Evolutionary conservation across 2,113 vertebrate genomes (phyloP).

Genomic region (Ia io): DNA sequence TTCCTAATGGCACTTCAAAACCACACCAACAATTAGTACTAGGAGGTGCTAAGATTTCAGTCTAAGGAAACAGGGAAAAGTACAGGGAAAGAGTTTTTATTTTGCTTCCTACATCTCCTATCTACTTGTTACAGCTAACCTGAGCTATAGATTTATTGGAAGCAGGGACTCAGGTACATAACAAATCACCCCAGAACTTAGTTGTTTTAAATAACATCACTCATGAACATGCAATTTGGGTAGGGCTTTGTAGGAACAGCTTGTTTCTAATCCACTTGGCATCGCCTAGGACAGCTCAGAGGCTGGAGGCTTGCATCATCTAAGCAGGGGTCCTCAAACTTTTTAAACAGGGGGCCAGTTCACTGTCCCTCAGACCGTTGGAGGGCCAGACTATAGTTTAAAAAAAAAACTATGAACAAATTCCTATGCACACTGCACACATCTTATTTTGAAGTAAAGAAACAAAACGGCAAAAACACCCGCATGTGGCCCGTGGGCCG

Average conservation of each 20-base stretch:
- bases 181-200: slow-evolving; percentile 13
- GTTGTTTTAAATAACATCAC: slow-evolving; percentile 16
- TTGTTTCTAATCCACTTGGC: slow-evolving; percentile 24
- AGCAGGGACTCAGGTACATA: neutral
- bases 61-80: neutral
- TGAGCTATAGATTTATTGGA: slow-evolving; percentile 8
- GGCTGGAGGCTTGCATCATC: slow-evolving; percentile 12
- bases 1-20: slow-evolving; percentile 2
- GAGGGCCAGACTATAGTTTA: too few species aligned
- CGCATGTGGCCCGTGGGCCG: too few species aligned
- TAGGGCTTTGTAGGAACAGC: neutral
- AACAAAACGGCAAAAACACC: too few species aligned
- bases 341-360: too few species aligned
- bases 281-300: slow-evolving; percentile 1
- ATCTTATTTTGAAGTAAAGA: too few species aligned
- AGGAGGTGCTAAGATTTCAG: neutral
- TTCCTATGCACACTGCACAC: too few species aligned
- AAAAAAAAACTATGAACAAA: too few species aligned
- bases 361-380: too few species aligned
- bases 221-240: slow-evolving; percentile 20
- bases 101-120: neutral
- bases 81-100: neutral
- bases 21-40: neutral
- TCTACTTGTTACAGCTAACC: neutral
- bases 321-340: neutral